phyloP scores from a whole-genome alignment of 2,113 vertebrate genomes.

The Pterocles gutturalis region DNA sequence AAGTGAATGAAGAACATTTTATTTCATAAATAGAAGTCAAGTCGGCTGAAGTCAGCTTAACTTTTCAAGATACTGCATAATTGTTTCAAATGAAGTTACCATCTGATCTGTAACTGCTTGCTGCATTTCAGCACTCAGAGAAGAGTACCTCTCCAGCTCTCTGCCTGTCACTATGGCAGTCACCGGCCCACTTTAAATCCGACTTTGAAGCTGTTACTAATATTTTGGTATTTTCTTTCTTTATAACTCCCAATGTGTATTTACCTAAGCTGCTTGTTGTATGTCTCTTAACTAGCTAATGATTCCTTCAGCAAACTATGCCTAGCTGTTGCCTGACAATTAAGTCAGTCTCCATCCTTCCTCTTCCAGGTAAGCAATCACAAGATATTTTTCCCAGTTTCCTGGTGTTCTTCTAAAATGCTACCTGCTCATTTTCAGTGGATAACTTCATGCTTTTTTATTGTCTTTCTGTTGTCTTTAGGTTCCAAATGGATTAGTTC shows the following conservation, averaged over 20 bases:
- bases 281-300: neutral
- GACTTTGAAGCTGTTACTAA: neutral
- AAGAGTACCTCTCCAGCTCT: neutral
- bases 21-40: neutral
- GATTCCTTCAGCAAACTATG: neutral
- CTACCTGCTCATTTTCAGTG: neutral
- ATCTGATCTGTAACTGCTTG: neutral
- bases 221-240: neutral
- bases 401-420: neutral
- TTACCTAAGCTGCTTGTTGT: neutral
- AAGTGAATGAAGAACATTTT: neutral
- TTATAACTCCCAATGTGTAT: neutral
- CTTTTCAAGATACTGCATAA: neutral
- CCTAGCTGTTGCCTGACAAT: neutral
- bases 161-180: neutral
- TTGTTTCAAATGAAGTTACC: neutral
- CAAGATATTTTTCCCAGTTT: neutral
- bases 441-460: neutral
- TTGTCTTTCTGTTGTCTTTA: neutral
- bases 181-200: neutral
- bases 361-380: neutral
- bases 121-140: neutral
- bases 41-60: neutral
- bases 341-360: neutral
- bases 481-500: neutral